Conservation (phyloP, 2,888 invertebrate genomes). For the Bombylius major region DNA sequence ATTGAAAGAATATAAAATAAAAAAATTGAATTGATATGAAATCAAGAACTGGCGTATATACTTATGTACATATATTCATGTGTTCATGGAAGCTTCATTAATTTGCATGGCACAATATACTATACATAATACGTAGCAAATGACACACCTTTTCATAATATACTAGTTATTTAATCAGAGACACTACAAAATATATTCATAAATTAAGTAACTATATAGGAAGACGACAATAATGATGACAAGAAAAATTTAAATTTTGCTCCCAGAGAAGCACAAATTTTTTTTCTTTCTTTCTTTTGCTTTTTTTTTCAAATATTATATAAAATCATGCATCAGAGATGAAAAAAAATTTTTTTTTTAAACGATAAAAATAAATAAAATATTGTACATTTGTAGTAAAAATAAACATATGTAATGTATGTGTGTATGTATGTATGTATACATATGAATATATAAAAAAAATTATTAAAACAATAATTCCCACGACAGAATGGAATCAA, state of each 20-base stretch:
- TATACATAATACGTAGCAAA: slow-evolving; percentile 5
- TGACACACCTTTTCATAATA: slow-evolving; percentile 19
- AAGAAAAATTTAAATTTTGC: neutral
- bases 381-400: no score
- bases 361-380: no score
- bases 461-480: neutral
- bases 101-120: slow-evolving; percentile 18
- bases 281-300: no score
- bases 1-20: no score
- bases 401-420: no score
- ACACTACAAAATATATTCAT: neutral
- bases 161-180: slow-evolving; percentile 18
- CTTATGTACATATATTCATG: neutral
- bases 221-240: neutral
- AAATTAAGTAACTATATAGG: neutral
- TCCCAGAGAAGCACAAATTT: neutral
- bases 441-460: no score
- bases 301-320: no score
- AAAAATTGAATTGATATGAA: no score
- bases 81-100: slow-evolving; percentile 10
- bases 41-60: neutral
- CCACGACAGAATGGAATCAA: neutral
- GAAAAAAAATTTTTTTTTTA: no score
- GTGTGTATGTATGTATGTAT: no score
- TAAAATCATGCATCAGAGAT: no score